Evolutionary conservation across 2,113 vertebrate species (phyloP), one percentile per base, ranked within the genome.

Genomic region (Sebastes fasciatus): DNA sequence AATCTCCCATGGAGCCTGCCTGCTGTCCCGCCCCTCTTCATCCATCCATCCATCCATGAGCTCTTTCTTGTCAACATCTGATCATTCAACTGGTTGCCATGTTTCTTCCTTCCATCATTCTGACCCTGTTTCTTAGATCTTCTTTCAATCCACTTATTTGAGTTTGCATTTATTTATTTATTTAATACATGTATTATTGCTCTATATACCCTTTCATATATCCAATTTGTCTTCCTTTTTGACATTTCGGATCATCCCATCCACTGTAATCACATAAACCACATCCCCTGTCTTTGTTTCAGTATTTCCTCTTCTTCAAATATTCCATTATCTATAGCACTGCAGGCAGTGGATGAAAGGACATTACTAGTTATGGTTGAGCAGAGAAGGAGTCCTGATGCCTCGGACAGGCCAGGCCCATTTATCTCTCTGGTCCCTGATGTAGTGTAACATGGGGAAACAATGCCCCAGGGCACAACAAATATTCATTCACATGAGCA

Each of bases 391-490:
- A 86, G 82, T 87, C 90, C 66, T 77, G 82, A 90, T 91, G 89
- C 80, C 88, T 89, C 69, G 74, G 88, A 94, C 88, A 89, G 89
- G 78, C 88, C 81, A 26, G 81, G 68, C 74, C 83, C 76, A 91
- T 91, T 92, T 92, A 90, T 91, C 92, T 90, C 88, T 79, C 81
- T 89, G 87, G 86, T 89, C 91, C 87, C 80, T 93, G 91, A 93
- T 93, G 91, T 86, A 87, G 88, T 82, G 85, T 70, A 93, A 90
- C 90, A 89, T 71, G 72, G 89, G 81, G 89, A 91, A 93, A 92
- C 86, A 94, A 91, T 74, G 77, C 91, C 89, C 74, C 57, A 61
- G 90, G 91, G 88, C 81, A 85, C 42, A 69, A 84, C 83, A 91
- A 83, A 92, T 94, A 91, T 89, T 89, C 84, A 91, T 82, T 90